Evolutionary conservation across 1,140 invertebrate genomes (phyloP), one percentile per base, ranked within the genome.

Genomic region (Pseudachorutes palmiensis): DNA sequence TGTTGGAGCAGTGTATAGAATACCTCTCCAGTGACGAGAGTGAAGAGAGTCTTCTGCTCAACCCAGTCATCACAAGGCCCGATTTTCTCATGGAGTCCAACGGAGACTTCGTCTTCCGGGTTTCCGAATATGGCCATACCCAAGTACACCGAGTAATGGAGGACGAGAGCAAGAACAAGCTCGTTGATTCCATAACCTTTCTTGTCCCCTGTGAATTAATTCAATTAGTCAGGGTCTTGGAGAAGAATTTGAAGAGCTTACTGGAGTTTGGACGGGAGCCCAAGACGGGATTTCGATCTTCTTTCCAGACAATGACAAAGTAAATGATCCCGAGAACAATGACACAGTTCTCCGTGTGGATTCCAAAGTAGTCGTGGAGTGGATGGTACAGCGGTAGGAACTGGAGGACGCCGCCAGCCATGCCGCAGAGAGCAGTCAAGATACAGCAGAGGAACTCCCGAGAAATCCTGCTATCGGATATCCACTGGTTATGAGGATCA

Each of bases 331-430:
- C 64, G 24, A 81, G 73, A 2, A 85, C 75, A 72, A 88, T 83
- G 69, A 85, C 83, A 22, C 86, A 86, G 0, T 88, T 84, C 79
- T 89, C 87, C 0, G 86, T 82, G 76, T 89, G 87, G 30, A 90
- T 82, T 48, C 82, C 79, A 64, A 78, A 82, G 1, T 80, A 75
- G 74, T 90, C 88, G 74, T 90, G 88, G 0, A 90, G 79, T 0
- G 87, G 85, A 75, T 91, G 88, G 75, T 90, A 90, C 45, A 89
- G 77, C 0, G 85, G 82, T 5, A 88, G 74, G 75, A 90, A 90
- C 69, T 87, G 76, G 1, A 89, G 68, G 1, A 88, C 81, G 1
- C 88, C 88, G 1, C 85, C 83, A 0, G 87, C 85, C 81, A 88
- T 87, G 3, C 87, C 86, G 62, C 88, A 76, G 1, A 87, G 51